Evolutionary conservation across 2,888 invertebrate genomes (phyloP).

Genomic region (Tenthredo scrophulariae): DNA sequence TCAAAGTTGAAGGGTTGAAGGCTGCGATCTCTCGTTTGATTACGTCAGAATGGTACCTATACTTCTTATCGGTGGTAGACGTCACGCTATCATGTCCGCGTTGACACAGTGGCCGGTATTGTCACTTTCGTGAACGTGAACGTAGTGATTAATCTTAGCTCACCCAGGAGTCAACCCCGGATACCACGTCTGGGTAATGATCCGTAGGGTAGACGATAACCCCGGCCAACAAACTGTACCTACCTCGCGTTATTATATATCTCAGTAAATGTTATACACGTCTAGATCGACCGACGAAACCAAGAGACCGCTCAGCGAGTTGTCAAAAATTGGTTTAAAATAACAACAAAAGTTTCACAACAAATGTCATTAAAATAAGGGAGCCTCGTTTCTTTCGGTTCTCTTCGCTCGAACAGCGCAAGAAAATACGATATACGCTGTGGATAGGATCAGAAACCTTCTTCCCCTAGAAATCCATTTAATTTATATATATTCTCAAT

Average conservation of each 20-base stretch:
- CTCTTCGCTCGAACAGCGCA: neutral
- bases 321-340: neutral
- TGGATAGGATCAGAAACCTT: neutral
- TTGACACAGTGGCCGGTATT: constrained; percentile 70
- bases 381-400: neutral
- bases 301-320: neutral
- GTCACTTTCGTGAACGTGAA: constrained; percentile 64
- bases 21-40: constrained; percentile 57
- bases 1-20: constrained; percentile 59
- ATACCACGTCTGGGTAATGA: constrained; percentile 74
- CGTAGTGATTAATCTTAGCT: constrained; percentile 74
- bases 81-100: constrained; percentile 65
- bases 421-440: neutral
- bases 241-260: constrained; percentile 30
- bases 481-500: neutral
- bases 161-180: constrained; percentile 61
- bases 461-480: neutral
- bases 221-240: constrained; percentile 61
- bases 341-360: neutral
- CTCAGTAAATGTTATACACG: neutral
- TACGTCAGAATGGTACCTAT: constrained; percentile 7
- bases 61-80: constrained; percentile 60
- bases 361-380: neutral
- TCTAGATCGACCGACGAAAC: neutral
- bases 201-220: constrained; percentile 77